These are phyloP conservation scores for Anoplolepis gracilipes DNA, from an alignment of 1,140 invertebrate genomes.

Conservation along the genomic window DNA sequence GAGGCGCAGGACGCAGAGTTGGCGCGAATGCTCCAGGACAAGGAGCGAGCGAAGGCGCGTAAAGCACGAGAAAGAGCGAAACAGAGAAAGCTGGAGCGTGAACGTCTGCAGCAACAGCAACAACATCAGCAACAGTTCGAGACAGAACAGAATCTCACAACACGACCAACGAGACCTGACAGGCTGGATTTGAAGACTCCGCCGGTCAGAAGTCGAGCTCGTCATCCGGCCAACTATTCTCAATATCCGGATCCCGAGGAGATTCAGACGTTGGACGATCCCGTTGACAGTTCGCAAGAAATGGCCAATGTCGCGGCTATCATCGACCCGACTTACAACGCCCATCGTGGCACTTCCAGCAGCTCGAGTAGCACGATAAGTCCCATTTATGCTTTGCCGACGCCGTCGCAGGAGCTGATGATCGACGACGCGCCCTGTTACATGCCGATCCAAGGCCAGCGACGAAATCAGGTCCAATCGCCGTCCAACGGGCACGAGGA, in stretches of 20 bases:
- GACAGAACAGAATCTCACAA: constrained; percentile 77
- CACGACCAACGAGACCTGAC: constrained; percentile 81
- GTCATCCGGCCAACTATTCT: constrained; percentile 62
- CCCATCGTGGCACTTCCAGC: constrained; percentile 78
- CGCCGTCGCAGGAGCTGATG: constrained; percentile 79
- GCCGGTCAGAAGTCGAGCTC: constrained; percentile 65
- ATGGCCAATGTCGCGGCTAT: constrained; percentile 83
- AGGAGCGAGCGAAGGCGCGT: constrained; percentile 90
- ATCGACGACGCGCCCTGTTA: constrained; percentile 89
- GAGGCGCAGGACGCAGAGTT: constrained; percentile 97
- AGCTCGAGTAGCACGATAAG: constrained; percentile 81
- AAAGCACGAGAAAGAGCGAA: constrained; percentile 89
- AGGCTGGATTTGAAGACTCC: constrained; percentile 79
- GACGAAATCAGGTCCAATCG: constrained; percentile 85
- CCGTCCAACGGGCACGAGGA: constrained; percentile 85
- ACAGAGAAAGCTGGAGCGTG: constrained; percentile 89
- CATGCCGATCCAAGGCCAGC: constrained; percentile 93
- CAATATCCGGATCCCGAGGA: constrained; percentile 84
- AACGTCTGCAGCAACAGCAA: constrained; percentile 87
- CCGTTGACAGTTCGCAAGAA: constrained; percentile 75
- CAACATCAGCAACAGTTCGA: constrained; percentile 85
- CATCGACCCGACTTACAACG: constrained; percentile 84
- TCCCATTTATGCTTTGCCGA: constrained; percentile 79
- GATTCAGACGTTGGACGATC: constrained; percentile 81
- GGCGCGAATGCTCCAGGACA: constrained; percentile 95